These are phyloP conservation scores for Asteroscopus sphinx DNA, from an alignment of 2,888 invertebrate species.

Conservation along the genomic window DNA sequence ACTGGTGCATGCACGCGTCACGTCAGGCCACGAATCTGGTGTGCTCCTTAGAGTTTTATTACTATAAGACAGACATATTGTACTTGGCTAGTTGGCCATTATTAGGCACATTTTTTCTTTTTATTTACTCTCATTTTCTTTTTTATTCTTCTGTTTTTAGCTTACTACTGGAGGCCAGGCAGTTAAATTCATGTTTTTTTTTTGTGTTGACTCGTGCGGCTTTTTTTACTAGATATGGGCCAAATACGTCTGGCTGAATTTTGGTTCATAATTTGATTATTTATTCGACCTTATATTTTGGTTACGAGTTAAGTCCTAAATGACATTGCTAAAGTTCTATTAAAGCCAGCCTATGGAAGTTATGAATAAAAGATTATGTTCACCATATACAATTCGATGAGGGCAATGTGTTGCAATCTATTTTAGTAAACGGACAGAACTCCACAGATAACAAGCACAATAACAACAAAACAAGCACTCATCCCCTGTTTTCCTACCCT, in stretches of 20 bases:
- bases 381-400: too few species aligned
- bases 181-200: conserved; percentile 32
- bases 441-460: too few species aligned
- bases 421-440: too few species aligned
- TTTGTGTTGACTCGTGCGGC: conserved; percentile 33
- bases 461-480: too few species aligned
- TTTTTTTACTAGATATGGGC: conserved; percentile 50
- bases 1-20: too few species aligned
- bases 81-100: not conserved
- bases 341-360: too few species aligned
- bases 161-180: conserved; percentile 47
- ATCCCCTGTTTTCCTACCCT: too few species aligned
- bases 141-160: conserved; percentile 24
- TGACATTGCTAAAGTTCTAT: not conserved
- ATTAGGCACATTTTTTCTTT: not conserved
- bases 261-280: not conserved
- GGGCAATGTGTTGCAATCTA: too few species aligned
- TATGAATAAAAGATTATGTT: too few species aligned
- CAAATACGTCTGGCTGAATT: conserved; percentile 6
- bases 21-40: too few species aligned
- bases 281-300: not conserved
- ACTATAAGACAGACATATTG: too few species aligned
- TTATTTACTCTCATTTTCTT: conserved; percentile 1
- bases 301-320: not conserved
- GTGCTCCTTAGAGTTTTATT: too few species aligned